Evolutionary conservation across 2,797 vertebrate genomes (phyloP).

Genomic region (Myotis findleyi): DNA sequence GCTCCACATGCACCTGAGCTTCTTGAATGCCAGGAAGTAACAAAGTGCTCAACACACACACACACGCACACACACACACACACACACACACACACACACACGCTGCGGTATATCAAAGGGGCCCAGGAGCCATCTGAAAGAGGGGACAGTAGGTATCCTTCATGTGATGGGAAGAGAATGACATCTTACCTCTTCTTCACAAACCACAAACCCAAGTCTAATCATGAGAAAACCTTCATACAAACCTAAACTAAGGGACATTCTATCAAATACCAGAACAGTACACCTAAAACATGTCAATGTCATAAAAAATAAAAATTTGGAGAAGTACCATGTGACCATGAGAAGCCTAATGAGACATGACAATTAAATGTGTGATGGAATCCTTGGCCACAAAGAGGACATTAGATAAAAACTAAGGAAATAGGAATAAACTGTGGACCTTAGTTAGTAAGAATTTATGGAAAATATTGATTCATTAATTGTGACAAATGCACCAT

Average conservation of each 20-base stretch:
- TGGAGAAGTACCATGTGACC: not conserved
- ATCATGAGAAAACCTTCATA: not conserved
- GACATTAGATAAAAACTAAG: not conserved
- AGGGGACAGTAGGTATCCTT: not conserved
- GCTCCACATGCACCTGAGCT: not conserved
- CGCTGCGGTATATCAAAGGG: not conserved
- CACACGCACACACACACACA: not conserved
- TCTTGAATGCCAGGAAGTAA: not conserved
- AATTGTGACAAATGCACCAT: not conserved
- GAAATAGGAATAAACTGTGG: not conserved
- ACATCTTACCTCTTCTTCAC: not conserved
- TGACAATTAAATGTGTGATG: accelerated
- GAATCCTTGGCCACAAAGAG: not conserved
- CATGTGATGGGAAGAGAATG: accelerated
- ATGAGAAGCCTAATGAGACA: not conserved
- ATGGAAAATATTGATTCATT: not conserved
- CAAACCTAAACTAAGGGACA: not conserved
- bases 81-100: too few relatives aligned
- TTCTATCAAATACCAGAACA: not conserved
- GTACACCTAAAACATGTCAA: not conserved
- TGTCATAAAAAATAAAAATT: not conserved
- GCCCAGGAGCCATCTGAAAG: not conserved
- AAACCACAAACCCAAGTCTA: not conserved
- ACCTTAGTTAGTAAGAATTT: not conserved
- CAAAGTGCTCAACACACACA: not conserved